A percentile compares a stretch with the other conserved stretches of the same genome.
These are phyloP conservation scores for Atrina japonica DNA, from an alignment of 2,888 invertebrate species.

Conservation along the genomic window DNA sequence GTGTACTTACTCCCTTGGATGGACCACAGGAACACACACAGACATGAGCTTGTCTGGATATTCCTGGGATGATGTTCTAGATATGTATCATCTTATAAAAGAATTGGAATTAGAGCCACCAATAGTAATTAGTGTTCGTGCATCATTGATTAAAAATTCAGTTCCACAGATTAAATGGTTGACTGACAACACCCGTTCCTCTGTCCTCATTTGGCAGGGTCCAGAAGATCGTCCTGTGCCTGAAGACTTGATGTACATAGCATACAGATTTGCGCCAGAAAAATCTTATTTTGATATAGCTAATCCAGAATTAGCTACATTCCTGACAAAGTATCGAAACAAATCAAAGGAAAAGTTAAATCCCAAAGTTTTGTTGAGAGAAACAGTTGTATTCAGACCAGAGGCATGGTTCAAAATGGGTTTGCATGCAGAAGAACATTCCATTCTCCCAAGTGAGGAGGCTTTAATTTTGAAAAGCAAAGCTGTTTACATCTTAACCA, in stretches of 20 bases:
- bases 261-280: constrained; percentile 69
- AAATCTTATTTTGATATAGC: constrained; percentile 68
- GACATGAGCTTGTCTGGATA: constrained; percentile 71
- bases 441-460: constrained; percentile 72
- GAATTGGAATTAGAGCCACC: constrained; percentile 67
- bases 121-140: constrained; percentile 70
- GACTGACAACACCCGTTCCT: constrained; percentile 66
- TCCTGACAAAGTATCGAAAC: constrained; percentile 61
- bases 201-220: constrained; percentile 67
- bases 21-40: constrained; percentile 76
- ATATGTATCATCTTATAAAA: constrained; percentile 74
- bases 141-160: constrained; percentile 71
- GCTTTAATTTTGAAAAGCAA: constrained; percentile 65
- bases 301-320: constrained; percentile 54
- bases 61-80: constrained; percentile 75
- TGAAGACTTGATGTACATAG: constrained; percentile 68
- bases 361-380: constrained; percentile 61
- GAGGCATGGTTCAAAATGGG: constrained; percentile 76
- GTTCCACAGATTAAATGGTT: constrained; percentile 77
- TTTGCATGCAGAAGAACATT: constrained; percentile 68
- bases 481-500: constrained; percentile 70
- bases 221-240: constrained; percentile 54
- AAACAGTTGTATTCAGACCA: constrained; percentile 67
- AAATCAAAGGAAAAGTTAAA: constrained; percentile 62
- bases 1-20: constrained; percentile 77